Evolutionary conservation across 2,113 vertebrate genomes (phyloP).

Genomic region (Megalops atlanticus): DNA sequence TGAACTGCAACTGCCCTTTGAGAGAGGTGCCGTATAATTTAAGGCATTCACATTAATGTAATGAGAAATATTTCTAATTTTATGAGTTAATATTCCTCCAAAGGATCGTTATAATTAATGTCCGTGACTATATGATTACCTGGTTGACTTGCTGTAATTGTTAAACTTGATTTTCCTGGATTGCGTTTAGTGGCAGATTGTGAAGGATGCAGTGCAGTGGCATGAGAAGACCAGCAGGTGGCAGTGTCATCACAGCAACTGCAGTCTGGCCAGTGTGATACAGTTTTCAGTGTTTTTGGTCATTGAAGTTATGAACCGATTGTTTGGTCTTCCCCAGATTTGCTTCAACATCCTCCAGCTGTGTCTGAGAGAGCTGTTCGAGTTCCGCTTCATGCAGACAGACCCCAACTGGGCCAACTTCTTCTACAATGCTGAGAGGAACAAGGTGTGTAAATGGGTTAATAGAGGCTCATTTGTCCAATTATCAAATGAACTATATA

Average conservation of each 20-base stretch:
- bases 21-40: too few species aligned
- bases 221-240: background rate
- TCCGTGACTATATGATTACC: background rate
- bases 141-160: background rate
- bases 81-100: background rate
- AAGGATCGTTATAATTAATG: background rate
- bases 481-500: background rate
- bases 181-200: background rate
- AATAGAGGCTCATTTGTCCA: background rate
- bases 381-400: conserved; percentile 92
- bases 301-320: background rate
- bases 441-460: conserved; percentile 67
- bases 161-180: background rate
- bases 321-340: conserved; percentile 64
- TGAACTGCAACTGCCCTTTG: too few species aligned
- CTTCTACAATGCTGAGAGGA: conserved; percentile 77
- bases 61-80: background rate
- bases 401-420: conserved; percentile 95
- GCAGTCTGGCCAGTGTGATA: background rate
- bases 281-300: too few species aligned
- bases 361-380: conserved; percentile 84
- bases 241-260: background rate
- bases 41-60: too few species aligned
- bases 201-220: background rate
- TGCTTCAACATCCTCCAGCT: conserved; percentile 81